Conservation (phyloP, 2,888 invertebrate species). For the Mystacides longicornis region DNA sequence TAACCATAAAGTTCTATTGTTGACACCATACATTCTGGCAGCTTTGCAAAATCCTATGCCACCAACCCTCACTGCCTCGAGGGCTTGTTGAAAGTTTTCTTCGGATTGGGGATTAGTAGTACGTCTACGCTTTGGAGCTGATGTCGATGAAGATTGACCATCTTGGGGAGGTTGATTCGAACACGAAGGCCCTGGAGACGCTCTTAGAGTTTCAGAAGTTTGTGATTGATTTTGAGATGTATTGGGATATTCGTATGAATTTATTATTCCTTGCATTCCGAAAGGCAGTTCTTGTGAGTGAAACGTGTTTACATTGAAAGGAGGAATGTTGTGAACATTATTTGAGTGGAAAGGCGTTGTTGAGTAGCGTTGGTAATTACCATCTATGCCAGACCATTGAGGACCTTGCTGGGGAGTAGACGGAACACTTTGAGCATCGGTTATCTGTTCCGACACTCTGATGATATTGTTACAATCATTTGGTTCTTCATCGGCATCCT, state of each 20-base stretch:
- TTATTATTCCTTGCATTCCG: slow-evolving; percentile 48
- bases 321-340: slow-evolving; percentile 36
- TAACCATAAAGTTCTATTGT: slow-evolving; percentile 77
- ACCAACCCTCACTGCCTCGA: slow-evolving; percentile 75
- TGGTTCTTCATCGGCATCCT: slow-evolving; percentile 21
- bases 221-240: slow-evolving; percentile 23
- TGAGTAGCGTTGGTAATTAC: slow-evolving; percentile 64
- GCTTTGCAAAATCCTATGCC: slow-evolving; percentile 83
- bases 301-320: not conserved
- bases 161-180: slow-evolving; percentile 30
- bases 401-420: not conserved
- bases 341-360: slow-evolving; percentile 57
- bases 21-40: slow-evolving; percentile 75
- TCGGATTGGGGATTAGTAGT: slow-evolving; percentile 75
- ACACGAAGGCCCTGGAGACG: slow-evolving; percentile 37
- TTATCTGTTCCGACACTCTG: slow-evolving; percentile 36
- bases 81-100: slow-evolving; percentile 72
- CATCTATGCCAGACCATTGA: slow-evolving; percentile 80
- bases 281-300: slow-evolving; percentile 37
- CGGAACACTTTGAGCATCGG: slow-evolving; percentile 25
- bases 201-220: slow-evolving; percentile 25
- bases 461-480: slow-evolving; percentile 38
- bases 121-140: slow-evolving; percentile 58
- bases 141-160: slow-evolving; percentile 28
- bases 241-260: slow-evolving; percentile 44